These are phyloP conservation scores for Phyllotreta cruciferae DNA, from an alignment of 2,888 invertebrate species.

Conservation along the genomic window DNA sequence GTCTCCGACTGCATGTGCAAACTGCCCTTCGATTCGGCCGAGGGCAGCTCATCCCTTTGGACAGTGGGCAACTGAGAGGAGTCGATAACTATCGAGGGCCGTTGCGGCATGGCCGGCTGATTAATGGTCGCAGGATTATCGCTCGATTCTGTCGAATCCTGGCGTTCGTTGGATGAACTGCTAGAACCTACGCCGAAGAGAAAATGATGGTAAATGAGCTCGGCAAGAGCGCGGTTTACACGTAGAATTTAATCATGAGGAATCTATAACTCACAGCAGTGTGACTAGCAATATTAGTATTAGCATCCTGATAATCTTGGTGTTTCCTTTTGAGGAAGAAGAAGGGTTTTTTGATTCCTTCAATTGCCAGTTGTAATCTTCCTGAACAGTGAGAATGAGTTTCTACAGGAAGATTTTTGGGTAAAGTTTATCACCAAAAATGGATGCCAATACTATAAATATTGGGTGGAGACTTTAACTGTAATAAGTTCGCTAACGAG, in stretches of 20 bases:
- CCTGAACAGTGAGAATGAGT: too few species aligned
- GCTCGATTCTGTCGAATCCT: slow-evolving; percentile 56
- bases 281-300: too few species aligned
- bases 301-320: too few species aligned
- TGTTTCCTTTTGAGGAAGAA: too few species aligned
- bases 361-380: too few species aligned
- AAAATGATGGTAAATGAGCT: slow-evolving; percentile 15
- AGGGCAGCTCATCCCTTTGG: slow-evolving; percentile 48
- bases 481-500: too few species aligned
- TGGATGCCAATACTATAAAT: too few species aligned
- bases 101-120: slow-evolving; percentile 50
- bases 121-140: slow-evolving; percentile 44
- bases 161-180: slow-evolving; percentile 50
- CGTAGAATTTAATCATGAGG: slow-evolving; percentile 1
- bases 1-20: slow-evolving; percentile 61
- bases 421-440: too few species aligned
- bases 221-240: background rate
- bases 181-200: slow-evolving; percentile 41
- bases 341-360: too few species aligned
- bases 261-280: too few species aligned
- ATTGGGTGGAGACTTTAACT: too few species aligned
- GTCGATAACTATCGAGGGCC: slow-evolving; percentile 58
- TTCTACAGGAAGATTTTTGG: too few species aligned
- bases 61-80: slow-evolving; percentile 58
- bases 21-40: slow-evolving; percentile 58